These are phyloP conservation scores for Rhodinocichla rosea DNA, from an alignment of 2,113 vertebrate genomes.

Conservation along the genomic window DNA sequence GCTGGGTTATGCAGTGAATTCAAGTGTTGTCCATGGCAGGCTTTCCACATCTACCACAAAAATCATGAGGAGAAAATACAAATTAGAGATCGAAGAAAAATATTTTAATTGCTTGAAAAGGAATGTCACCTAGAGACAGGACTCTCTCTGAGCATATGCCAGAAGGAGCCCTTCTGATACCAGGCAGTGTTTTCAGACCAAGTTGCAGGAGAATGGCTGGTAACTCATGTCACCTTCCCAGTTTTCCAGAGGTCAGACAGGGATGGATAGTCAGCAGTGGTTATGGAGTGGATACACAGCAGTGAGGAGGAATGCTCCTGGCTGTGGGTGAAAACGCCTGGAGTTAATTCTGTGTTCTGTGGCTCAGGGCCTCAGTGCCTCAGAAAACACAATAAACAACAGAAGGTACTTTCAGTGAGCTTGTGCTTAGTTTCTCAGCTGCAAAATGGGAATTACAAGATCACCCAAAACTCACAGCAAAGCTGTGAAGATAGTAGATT, in stretches of 20 bases:
- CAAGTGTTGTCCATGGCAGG: not conserved
- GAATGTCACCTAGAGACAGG: not conserved
- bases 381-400: not conserved
- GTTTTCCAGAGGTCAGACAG: not conserved
- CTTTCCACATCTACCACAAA: not conserved
- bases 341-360: not conserved
- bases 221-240: not conserved
- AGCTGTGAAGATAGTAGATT: not conserved
- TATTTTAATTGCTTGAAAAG: not conserved
- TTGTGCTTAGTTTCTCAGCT: not conserved
- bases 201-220: not conserved
- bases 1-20: not conserved
- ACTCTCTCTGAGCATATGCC: not conserved
- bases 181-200: not conserved
- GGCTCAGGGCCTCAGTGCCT: not conserved
- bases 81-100: not conserved
- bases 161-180: not conserved
- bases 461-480: not conserved
- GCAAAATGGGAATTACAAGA: not conserved
- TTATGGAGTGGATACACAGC: not conserved
- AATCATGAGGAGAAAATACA: not conserved
- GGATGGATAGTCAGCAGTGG: not conserved
- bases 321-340: not conserved
- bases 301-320: not conserved
- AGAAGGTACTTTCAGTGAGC: not conserved